A percentile compares a stretch with the other conserved stretches of the same genome.
These are phyloP conservation scores for Crotophaga sulcirostris DNA, from an alignment of 2,113 vertebrate species.

Conservation along the genomic window DNA sequence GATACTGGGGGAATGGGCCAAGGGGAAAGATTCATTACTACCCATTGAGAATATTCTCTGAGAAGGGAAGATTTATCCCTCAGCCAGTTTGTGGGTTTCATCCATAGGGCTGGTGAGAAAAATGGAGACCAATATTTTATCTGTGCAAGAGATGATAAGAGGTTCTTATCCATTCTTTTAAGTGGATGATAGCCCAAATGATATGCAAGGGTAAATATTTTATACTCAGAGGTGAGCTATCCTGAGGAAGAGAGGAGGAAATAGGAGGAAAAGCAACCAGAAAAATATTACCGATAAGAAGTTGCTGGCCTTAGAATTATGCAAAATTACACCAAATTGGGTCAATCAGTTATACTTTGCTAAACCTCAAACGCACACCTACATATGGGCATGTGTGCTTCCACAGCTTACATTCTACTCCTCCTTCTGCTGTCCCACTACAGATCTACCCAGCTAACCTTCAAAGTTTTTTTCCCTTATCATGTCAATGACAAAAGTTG, in stretches of 20 bases:
- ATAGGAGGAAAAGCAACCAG: background rate
- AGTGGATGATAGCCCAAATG: background rate
- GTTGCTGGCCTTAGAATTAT: background rate
- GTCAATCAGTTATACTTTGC: background rate
- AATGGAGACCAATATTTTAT: background rate
- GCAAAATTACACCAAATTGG: background rate
- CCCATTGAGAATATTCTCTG: background rate
- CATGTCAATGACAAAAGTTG: background rate
- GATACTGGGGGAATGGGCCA: background rate
- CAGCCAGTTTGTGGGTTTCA: background rate
- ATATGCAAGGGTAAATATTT: background rate
- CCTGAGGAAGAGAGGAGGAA: background rate
- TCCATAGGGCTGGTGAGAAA: background rate
- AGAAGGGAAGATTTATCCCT: background rate
- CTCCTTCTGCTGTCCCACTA: background rate
- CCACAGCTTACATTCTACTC: background rate
- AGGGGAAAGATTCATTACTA: background rate
- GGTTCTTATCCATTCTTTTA: background rate
- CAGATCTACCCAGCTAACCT: background rate
- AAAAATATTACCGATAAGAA: background rate
- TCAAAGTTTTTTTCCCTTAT: background rate
- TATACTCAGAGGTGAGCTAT: background rate
- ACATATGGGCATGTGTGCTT: background rate
- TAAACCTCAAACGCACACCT: rapidly evolving
- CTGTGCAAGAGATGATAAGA: background rate